Base-by-base conservation (phyloP, 2,113 vertebrate species). In the Tenebrosternarchus preto region DNA sequence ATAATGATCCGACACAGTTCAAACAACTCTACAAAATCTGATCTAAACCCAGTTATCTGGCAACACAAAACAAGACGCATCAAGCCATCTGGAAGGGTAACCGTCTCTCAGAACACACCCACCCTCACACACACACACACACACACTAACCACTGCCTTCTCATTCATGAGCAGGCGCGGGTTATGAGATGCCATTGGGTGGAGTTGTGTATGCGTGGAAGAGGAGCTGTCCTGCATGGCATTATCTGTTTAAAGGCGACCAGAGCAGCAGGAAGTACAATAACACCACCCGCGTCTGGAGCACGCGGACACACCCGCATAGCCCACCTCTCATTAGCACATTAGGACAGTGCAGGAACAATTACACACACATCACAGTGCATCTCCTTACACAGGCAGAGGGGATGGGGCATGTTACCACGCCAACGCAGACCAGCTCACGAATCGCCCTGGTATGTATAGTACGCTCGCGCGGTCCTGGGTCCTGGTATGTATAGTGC, bases 261-360 rank as follows among this genome's bases (percentile, higher is more conserved):
- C 79, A 85, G 83, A 91, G 89, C 85, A 90, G 85, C 68, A 84
- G 78, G 80, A 60, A 81, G 80, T 85, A 82, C 85, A 83, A 86
- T 85, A 82, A 86, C 84, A 78, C 64, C 82, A 70, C 71, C 77
- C 76, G 71, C 63, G 81, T 76, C 77, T 56, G 71, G 72, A n/a
- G 24, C 33, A 43, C 17, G 12, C 31, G 24, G 56, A 36, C 56
- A 61, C 24, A 11, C 25, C 50, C 85, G 89, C 90, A 93, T 91
- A 76, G 76, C 76, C 85, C 86, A 92, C 90, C 82, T 84, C 82
- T 82, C 83, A 92, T 92, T 90, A 93, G 85, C 86, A 79, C 73
- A 83, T 87, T 86, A 90, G 76, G 80, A 76, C 71, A 57, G 19
- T 71, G 46, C 20, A 17, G 29, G 67, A 75, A 80, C 79, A 80